Conservation (phyloP, 2,113 vertebrate genomes). For the Melanotaenia duboulayi region DNA sequence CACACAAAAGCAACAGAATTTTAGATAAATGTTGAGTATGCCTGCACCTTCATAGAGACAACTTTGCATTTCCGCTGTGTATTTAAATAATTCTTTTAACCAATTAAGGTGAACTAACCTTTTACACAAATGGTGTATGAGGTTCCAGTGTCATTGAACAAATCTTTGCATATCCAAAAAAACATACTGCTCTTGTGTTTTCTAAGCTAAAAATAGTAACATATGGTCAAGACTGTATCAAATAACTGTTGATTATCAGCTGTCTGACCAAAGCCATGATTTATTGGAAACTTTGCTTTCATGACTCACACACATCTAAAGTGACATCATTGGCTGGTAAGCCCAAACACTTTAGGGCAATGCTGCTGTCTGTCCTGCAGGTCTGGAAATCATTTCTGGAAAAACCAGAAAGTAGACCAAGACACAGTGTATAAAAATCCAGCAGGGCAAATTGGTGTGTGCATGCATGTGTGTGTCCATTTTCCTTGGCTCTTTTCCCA, state of each 20-base stretch:
- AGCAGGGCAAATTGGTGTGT: not conserved
- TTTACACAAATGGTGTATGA: too few species aligned
- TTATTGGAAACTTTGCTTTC: not conserved
- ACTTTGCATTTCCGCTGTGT: too few species aligned
- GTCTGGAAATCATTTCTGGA: constrained; percentile 48
- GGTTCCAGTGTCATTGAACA: too few species aligned
- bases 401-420: constrained; percentile 50
- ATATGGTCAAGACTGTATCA: not conserved
- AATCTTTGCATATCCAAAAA: too few species aligned
- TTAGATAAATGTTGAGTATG: too few species aligned
- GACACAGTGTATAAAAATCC: constrained; percentile 37
- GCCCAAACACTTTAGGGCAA: constrained; percentile 5
- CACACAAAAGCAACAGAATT: too few species aligned
- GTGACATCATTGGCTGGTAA: constrained; percentile 23
- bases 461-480: constrained; percentile 12
- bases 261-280: not conserved
- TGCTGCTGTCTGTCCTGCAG: constrained; percentile 12
- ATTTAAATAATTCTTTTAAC: too few species aligned
- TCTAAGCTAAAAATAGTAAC: too few species aligned
- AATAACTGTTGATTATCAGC: not conserved
- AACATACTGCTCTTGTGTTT: too few species aligned
- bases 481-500: constrained; percentile 49
- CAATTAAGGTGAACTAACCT: too few species aligned
- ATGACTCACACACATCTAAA: not conserved
- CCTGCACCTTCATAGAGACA: too few species aligned